phyloP scores from a whole-genome alignment of 2,113 vertebrate genomes.

The Amia ocellicauda region DNA sequence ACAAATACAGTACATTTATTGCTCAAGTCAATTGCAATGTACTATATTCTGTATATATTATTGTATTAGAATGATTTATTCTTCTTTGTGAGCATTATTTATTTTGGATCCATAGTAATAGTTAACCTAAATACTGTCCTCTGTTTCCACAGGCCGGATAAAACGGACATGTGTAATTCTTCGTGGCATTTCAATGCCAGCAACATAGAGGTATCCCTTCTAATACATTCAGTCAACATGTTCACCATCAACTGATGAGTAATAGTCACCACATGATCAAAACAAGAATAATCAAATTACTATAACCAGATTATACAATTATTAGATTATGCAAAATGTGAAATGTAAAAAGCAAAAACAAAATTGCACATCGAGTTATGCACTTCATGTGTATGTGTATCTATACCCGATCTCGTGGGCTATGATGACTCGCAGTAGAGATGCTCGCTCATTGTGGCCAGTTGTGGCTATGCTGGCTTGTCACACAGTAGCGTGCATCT shows the following conservation, averaged over 20 bases:
- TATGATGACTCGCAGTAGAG: too few relatives aligned
- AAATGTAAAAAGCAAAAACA: too few relatives aligned
- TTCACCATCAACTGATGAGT: not conserved
- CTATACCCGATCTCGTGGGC: too few relatives aligned
- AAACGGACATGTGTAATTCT: constrained; percentile 49
- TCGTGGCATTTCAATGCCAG: constrained; percentile 48
- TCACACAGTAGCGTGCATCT: too few relatives aligned
- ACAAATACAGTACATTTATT: too few relatives aligned
- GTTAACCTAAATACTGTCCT: not conserved
- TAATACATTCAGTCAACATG: not conserved
- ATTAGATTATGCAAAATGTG: not conserved
- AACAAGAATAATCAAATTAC: not conserved
- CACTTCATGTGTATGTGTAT: too few relatives aligned
- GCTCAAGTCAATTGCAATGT: too few relatives aligned
- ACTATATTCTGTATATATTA: too few relatives aligned
- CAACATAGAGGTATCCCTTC: constrained; percentile 22
- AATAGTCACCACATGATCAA: not conserved
- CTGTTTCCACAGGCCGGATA: constrained; percentile 56
- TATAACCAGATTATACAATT: not conserved
- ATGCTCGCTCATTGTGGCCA: too few relatives aligned
- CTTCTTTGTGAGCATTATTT: not conserved
- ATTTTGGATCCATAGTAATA: not conserved
- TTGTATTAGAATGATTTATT: too few relatives aligned
- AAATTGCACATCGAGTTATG: too few relatives aligned
- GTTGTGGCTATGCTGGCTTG: not conserved